A percentile compares a stretch with the other conserved stretches of the same genome.
Conservation (phyloP, 2,797 vertebrate genomes). For the Vespertilio murinus region DNA sequence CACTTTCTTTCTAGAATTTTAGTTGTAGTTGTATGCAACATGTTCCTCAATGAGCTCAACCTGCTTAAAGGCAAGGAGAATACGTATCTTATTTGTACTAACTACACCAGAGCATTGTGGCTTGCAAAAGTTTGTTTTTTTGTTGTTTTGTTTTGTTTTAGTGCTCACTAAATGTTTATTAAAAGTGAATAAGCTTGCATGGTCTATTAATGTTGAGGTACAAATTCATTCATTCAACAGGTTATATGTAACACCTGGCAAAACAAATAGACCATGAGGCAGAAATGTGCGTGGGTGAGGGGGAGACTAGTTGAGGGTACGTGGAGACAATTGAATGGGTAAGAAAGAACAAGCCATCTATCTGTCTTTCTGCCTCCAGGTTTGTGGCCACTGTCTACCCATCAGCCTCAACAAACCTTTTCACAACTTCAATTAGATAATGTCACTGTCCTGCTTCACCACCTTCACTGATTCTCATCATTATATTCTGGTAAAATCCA, state of each 20-base stretch:
- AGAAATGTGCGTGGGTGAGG: not conserved
- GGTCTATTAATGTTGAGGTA: not conserved
- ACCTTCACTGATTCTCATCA: not conserved
- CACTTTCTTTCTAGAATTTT: not conserved
- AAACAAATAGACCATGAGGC: not conserved
- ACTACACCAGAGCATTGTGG: not conserved
- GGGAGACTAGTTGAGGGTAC: not conserved
- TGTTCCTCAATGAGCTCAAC: not conserved
- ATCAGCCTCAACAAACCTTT: not conserved
- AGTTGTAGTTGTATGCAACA: not conserved
- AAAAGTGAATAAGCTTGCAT: not conserved
- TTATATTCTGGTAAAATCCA: not conserved
- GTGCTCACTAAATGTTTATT: not conserved
- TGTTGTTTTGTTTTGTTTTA: not conserved
- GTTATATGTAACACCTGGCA: not conserved
- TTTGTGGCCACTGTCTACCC: not conserved
- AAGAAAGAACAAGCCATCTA: not conserved
- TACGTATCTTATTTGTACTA: not conserved
- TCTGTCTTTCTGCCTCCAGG: not conserved
- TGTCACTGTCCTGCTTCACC: not conserved
- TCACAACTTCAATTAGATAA: not conserved
- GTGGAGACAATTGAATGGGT: not conserved
- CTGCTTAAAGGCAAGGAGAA: not conserved
- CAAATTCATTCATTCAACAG: not conserved
- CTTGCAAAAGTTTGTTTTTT: not conserved